Base-by-base conservation (phyloP, 2,113 vertebrate genomes). In the Aptenodytes forsteri region DNA sequence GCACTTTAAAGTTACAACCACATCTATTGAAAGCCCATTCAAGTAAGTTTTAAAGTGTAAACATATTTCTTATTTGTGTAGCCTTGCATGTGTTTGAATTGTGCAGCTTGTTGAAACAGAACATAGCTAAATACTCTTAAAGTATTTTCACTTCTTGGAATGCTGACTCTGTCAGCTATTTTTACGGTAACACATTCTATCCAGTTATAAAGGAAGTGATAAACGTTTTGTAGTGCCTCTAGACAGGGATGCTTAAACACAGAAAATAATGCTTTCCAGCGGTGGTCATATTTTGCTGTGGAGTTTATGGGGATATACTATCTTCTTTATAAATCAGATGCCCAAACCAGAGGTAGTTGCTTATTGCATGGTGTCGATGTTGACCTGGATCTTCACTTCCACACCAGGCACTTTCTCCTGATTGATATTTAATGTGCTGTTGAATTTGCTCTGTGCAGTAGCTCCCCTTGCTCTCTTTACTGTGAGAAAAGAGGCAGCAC, bases 1-100 rank as follows among this genome's bases (percentile, higher is more conserved):
- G 99, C 99, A 99, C 99, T 99, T 99, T 99, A 99, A 99, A 99
- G 99, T 99, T 95, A 99, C 99, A 61, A 99, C 99, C 89, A 99
- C 99, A 11, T 99, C 99, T 97, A 99, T 99, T 95, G 99, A 99
- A 98, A 99, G 99, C 95, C 99, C 99, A 73, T 99, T 99, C 98
- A 99, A 99, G 99, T 99, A 98, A 98, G 99, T 98, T 88, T 67
- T 90, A 72, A 77, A 86, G 29, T 23, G 6, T 76, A 56, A 67
- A 92, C 19, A 1, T 29, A 13, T 65, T 71, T 89, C 40, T 90
- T 44, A 29, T 15, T 59, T 87, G 5, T 56, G 25, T 67, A 91
- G 36, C 42, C 15, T 81, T 85, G 16, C 26, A 8, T 52, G 67
- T 0, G 5, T 80, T 72, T 88, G 47, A 83, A n/a, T 56, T 49